Conservation (phyloP, 2,888 invertebrate species). For the Aethes cnicana region DNA sequence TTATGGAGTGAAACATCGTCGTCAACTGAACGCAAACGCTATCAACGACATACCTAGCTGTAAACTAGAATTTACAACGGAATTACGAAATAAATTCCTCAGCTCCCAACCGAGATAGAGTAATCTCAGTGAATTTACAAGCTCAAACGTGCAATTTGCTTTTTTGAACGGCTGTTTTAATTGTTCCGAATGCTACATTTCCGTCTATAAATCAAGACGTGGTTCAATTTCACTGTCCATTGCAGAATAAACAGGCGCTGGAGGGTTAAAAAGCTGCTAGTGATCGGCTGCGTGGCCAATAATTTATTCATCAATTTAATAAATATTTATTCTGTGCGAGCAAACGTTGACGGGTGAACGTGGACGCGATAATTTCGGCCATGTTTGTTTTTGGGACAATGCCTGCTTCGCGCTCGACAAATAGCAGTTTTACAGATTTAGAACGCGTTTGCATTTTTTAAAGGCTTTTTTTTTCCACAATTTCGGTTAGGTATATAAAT, state of each 20-base stretch:
- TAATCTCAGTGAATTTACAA: conserved; percentile 8
- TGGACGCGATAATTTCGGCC: conserved; percentile 30
- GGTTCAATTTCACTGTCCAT: conserved; percentile 46
- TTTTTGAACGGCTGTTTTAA: conserved; percentile 10
- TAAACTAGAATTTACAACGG: conserved; percentile 4
- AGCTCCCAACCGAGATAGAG: conserved; percentile 2
- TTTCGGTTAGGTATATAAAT: too few species aligned
- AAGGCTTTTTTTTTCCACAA: background rate
- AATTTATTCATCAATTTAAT: conserved; percentile 50
- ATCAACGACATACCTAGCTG: conserved; percentile 15
- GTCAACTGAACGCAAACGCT: background rate
- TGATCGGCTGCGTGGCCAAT: conserved; percentile 46
- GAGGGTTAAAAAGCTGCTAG: conserved; percentile 39
- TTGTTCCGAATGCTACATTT: conserved; percentile 23
- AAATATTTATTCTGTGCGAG: conserved; percentile 50
- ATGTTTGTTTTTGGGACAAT: conserved; percentile 28
- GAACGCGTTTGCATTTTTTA: background rate
- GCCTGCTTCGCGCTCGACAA: conserved; percentile 6
- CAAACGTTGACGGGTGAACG: conserved; percentile 38
- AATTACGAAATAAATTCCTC: conserved; percentile 15
- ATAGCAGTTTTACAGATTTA: conserved; percentile 12
- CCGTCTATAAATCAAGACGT: conserved; percentile 30
- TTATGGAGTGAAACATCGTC: conserved; percentile 1
- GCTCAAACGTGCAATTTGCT: conserved; percentile 14
- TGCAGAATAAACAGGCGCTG: conserved; percentile 45